Evolutionary conservation across 2,888 invertebrate species (phyloP), one percentile per base, ranked within the genome.

Genomic region (Eupeodes latifasciatus): DNA sequence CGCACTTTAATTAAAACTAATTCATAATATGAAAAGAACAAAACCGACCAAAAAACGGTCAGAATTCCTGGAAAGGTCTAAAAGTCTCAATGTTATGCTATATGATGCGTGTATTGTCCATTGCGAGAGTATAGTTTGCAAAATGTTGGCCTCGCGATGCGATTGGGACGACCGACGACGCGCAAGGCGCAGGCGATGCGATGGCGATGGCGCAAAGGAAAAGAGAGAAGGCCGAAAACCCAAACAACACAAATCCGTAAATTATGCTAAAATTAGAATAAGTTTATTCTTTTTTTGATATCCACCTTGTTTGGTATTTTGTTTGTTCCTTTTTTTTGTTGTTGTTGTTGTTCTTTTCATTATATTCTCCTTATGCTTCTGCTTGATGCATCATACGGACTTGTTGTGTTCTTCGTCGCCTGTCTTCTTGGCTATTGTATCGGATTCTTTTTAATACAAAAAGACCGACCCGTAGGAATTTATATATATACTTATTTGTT

Each of bases 1-100:
- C 71, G 81, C 89, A 85, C 89, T 89, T 89, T 89, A 85, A 89
- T 89, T 89, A 89, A 89, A 89, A 89, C 89, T 89, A 89, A 89
- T 89, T 89, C 89, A 89, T 89, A 89, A 82, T 66, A 81, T 62
- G 44, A 57, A 59, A 84, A 59, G 71, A 59, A 67, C 59, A 47
- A 76, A 69, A 62, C 55, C 40, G 36, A 69, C 55, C 5, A 81
- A 71, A 76, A 75, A 69, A 2, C 4, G 61, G 40, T 47, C 16
- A 16, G 57, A 81, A 89, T 89, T 89, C 85, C 89, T 64, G 79
- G 89, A 89, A 89, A 85, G 81, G 85, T 82, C 82, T 67, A 79
- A 66, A 34, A 85, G 75, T 78, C 81, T 51, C 64, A 53, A 66
- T 61, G 40, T 19, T 72, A 12, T 55, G 44, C 10, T 16, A 51